Percentiles rank a stretch among this genome's conserved stretches.
These are phyloP conservation scores for Exaiptasia diaphana DNA, from an alignment of 64 coral and sea anemone species.

Conservation along the genomic window DNA sequence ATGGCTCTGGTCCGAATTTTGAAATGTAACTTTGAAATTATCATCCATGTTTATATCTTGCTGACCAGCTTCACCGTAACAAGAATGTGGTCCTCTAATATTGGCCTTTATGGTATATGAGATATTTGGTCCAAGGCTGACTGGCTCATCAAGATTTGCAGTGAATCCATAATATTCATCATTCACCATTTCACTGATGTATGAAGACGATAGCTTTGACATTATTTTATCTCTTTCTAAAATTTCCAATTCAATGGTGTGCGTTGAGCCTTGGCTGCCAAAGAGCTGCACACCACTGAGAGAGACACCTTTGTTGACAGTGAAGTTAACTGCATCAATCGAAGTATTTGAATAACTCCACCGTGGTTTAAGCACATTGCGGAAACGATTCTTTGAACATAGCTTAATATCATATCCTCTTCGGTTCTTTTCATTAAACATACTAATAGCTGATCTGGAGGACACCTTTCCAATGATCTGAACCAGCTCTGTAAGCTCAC, in stretches of 20 bases:
- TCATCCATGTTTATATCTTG: too few species aligned
- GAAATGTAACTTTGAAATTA: too few species aligned
- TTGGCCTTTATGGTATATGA: not conserved
- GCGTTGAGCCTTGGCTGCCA: not conserved
- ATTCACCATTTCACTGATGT: not conserved
- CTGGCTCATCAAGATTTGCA: not conserved
- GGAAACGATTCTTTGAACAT: not conserved
- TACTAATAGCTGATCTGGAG: not conserved
- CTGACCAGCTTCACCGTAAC: not conserved
- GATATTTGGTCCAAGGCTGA: not conserved
- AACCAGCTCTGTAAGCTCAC: not conserved
- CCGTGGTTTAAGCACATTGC: not conserved
- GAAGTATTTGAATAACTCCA: not conserved
- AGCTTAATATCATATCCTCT: too few species aligned
- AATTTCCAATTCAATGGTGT: not conserved
- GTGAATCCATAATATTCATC: conserved; percentile 4
- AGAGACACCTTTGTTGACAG: not conserved
- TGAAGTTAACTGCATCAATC: not conserved
- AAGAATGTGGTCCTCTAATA: not conserved
- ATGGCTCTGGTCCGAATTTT: not conserved
- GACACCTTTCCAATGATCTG: conserved; percentile 4
- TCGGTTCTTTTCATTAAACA: not conserved
- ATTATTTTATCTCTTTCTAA: not conserved
- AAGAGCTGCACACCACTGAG: not conserved
- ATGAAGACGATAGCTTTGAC: not conserved